These are phyloP conservation scores for Cottoperca gobio DNA, from an alignment of 2,797 vertebrate genomes.

Conservation along the genomic window DNA sequence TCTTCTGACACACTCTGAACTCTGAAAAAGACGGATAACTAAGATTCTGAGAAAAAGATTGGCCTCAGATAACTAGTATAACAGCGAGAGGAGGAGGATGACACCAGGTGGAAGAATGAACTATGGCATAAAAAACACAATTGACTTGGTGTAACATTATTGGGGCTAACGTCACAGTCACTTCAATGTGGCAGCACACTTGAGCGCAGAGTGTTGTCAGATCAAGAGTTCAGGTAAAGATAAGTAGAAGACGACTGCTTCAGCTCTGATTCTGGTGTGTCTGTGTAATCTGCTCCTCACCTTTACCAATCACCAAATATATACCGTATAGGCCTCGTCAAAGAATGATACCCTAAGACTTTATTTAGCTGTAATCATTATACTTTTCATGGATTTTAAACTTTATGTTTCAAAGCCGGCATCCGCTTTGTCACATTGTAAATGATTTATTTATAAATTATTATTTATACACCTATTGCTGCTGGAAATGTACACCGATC, in stretches of 20 bases:
- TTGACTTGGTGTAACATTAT: neutral
- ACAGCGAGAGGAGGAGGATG: neutral
- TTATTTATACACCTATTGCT: neutral
- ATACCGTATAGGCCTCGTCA: neutral
- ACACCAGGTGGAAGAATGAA: neutral
- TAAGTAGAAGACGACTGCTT: slow-evolving; percentile 13
- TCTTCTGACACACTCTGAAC: slow-evolving; percentile 59
- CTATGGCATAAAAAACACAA: neutral
- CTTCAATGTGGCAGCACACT: neutral
- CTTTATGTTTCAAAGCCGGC: neutral
- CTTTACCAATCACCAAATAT: neutral
- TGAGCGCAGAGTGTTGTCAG: slow-evolving; percentile 63
- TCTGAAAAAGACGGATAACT: slow-evolving; percentile 9
- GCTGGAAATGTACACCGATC: neutral
- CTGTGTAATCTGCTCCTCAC: slow-evolving; percentile 65
- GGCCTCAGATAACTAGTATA: neutral
- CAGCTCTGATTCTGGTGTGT: slow-evolving; percentile 36
- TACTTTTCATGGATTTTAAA: neutral
- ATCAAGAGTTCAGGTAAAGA: slow-evolving; percentile 42
- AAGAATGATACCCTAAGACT: neutral
- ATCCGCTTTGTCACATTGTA: neutral
- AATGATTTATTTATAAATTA: neutral
- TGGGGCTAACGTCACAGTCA: neutral
- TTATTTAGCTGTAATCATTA: neutral
- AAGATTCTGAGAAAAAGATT: neutral